A percentile compares a stretch with the other conserved stretches of the same genome.
phyloP scores from a whole-genome alignment of 2,797 vertebrate species.

The Platalea minor region DNA sequence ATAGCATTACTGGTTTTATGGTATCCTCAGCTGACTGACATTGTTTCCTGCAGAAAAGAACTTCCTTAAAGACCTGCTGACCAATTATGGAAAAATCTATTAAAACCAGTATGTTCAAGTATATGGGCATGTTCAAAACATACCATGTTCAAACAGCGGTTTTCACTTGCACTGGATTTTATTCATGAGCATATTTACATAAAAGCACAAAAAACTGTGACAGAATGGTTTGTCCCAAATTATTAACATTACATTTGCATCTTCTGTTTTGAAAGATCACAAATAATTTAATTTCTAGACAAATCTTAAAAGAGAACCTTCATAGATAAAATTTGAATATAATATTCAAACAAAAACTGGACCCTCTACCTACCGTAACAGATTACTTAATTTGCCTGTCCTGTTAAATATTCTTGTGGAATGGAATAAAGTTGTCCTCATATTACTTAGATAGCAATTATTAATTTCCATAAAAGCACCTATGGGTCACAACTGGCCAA shows the following conservation, averaged over 20 bases:
- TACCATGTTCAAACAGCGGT: background rate
- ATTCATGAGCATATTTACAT: background rate
- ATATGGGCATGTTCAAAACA: background rate
- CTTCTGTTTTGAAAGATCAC: background rate
- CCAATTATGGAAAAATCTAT: background rate
- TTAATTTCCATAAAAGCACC: background rate
- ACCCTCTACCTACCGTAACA: fast-evolving
- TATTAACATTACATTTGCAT: background rate
- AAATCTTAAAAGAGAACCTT: background rate
- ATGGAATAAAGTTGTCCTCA: fast-evolving
- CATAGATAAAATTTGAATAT: background rate
- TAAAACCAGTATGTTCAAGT: background rate
- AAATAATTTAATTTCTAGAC: background rate
- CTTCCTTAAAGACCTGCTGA: background rate
- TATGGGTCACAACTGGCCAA: background rate
- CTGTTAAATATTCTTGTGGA: background rate
- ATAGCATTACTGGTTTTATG: background rate
- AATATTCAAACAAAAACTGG: background rate
- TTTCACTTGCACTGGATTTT: background rate
- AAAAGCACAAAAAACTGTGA: background rate
- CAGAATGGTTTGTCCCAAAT: background rate
- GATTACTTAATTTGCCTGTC: background rate
- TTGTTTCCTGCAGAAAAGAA: background rate
- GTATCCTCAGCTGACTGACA: background rate
- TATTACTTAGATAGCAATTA: background rate